Evolutionary conservation across 2,797 vertebrate genomes (phyloP).

Genomic region (Pangasius krempfi): DNA sequence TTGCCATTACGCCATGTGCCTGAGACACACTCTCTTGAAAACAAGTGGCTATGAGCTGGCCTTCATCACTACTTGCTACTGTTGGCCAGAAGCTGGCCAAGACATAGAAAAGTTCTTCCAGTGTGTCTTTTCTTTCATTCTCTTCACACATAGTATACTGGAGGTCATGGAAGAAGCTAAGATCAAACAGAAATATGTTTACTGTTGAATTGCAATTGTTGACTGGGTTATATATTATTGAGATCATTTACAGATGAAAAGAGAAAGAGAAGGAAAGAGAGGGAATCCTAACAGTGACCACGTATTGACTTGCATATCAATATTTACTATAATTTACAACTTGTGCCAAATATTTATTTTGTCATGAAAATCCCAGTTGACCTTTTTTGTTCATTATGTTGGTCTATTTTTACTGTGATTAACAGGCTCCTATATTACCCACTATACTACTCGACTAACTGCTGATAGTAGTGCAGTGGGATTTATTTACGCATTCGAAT

Average conservation of each 20-base stretch:
- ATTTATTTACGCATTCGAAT: not conserved
- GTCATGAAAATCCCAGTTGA: not conserved
- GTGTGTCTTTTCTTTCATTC: slow-evolving; percentile 53
- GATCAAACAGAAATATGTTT: slow-evolving; percentile 49
- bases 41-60: slow-evolving; percentile 58
- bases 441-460: not conserved
- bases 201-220: not conserved
- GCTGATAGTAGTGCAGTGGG: not conserved
- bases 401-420: not conserved
- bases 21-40: slow-evolving; percentile 62
- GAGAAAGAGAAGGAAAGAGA: no score
- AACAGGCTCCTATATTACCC: not conserved
- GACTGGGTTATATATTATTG: not conserved
- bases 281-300: not conserved
- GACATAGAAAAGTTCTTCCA: slow-evolving; percentile 19
- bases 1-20: slow-evolving; percentile 71
- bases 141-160: slow-evolving; percentile 70
- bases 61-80: slow-evolving; percentile 62
- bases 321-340: not conserved
- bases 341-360: not conserved
- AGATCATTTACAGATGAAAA: not conserved
- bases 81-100: slow-evolving; percentile 36
- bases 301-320: not conserved
- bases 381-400: not conserved
- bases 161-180: slow-evolving; percentile 60